Conservation (phyloP, 2,113 vertebrate genomes). For the Hippocampus mohnikei region DNA sequence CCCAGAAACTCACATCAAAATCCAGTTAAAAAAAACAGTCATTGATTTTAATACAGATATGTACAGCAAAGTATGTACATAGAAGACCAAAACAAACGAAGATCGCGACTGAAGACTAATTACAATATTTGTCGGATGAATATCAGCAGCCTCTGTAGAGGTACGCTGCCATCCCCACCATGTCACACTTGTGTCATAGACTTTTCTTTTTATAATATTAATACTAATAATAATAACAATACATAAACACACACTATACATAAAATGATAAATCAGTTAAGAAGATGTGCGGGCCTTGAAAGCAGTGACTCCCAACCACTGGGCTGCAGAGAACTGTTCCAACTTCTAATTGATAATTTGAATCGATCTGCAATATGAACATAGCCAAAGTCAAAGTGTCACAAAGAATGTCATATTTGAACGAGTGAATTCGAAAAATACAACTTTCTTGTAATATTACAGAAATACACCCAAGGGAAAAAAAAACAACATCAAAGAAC, state of each 20-base stretch:
- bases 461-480: background rate
- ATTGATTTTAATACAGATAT: constrained; percentile 73
- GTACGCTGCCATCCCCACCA: constrained; percentile 41
- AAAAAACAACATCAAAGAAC: background rate
- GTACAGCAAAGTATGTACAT: constrained; percentile 77
- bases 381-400: too few species aligned
- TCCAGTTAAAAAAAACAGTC: constrained; percentile 68
- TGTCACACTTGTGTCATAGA: constrained; percentile 49
- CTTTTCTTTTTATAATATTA: constrained; percentile 1
- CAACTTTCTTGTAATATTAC: background rate
- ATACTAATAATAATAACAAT: background rate
- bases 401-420: background rate
- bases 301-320: background rate
- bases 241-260: constrained; percentile 55
- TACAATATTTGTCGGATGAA: constrained; percentile 2
- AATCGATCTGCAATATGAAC: background rate
- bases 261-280: background rate
- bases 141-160: constrained; percentile 18
- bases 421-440: too few species aligned
- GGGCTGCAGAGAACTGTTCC: background rate
- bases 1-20: constrained; percentile 52
- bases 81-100: constrained; percentile 50
- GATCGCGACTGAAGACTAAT: constrained; percentile 51
- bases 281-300: background rate
- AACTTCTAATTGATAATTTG: background rate